Percentiles rank a stretch among this genome's conserved stretches.
Evolutionary conservation across 2,797 vertebrate species (phyloP).

Genomic region (Pangasius macronema): DNA sequence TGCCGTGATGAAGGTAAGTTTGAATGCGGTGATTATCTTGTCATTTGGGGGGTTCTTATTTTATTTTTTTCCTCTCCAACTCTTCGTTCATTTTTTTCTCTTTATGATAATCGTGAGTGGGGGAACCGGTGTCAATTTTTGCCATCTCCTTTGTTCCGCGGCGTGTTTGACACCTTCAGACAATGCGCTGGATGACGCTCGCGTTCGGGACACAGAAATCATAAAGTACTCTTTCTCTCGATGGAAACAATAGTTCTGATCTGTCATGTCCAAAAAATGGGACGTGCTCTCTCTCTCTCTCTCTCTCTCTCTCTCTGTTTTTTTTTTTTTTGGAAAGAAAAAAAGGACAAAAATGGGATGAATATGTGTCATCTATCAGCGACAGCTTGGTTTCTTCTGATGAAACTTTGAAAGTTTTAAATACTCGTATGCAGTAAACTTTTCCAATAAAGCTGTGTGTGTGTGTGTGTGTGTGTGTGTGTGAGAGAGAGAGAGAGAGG

Average conservation of each 20-base stretch:
- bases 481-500: background rate
- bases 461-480: background rate
- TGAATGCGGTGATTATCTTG: conserved; percentile 84
- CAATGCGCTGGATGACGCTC: conserved; percentile 63
- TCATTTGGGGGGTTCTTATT: conserved; percentile 71
- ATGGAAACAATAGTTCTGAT: conserved; percentile 55
- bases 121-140: conserved; percentile 66
- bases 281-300: background rate
- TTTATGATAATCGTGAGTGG: conserved; percentile 54
- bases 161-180: conserved; percentile 78
- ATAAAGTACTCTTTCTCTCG: conserved; percentile 42
- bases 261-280: conserved; percentile 46
- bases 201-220: conserved; percentile 48
- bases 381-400: background rate
- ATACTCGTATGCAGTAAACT: background rate
- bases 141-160: conserved; percentile 76
- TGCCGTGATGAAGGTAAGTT: conserved; percentile 78
- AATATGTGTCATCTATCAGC: background rate
- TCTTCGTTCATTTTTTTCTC: conserved; percentile 46
- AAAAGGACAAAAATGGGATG: conserved; percentile 12
- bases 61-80: conserved; percentile 43
- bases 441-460: background rate
- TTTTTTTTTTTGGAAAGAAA: background rate
- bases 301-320: background rate
- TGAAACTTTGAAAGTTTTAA: conserved; percentile 20